These are phyloP conservation scores for Pachyseris speciosa DNA, from an alignment of 64 coral and sea anemone species.

Conservation along the genomic window DNA sequence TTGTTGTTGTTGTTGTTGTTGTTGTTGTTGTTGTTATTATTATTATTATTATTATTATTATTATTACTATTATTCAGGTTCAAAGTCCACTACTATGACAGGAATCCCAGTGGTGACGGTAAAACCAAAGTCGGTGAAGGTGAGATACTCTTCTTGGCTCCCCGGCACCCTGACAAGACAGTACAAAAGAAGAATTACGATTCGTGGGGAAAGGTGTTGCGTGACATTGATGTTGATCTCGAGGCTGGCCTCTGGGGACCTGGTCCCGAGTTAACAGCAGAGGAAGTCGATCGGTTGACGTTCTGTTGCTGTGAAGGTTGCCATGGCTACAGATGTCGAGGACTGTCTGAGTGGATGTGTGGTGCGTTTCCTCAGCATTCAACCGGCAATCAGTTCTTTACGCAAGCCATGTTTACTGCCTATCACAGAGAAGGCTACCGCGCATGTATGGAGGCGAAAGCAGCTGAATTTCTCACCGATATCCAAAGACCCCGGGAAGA, in stretches of 20 bases:
- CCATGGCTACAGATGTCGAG: constrained; percentile 13
- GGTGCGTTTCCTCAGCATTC: constrained; percentile 52
- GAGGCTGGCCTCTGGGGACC: constrained; percentile 40
- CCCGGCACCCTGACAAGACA: constrained; percentile 40
- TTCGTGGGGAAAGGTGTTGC: constrained; percentile 9
- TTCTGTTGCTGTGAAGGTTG: constrained; percentile 68
- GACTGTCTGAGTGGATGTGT: constrained; percentile 39
- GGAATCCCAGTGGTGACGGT: not conserved
- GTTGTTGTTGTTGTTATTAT: too few species aligned
- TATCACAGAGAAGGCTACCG: constrained; percentile 81
- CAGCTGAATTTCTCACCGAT: constrained; percentile 44
- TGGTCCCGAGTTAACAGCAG: constrained; percentile 14
- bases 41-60: too few species aligned
- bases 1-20: too few species aligned
- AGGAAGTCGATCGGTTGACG: constrained; percentile 51
- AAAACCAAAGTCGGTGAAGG: constrained; percentile 57
- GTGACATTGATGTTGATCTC: constrained; percentile 39
- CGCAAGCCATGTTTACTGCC: constrained; percentile 62
- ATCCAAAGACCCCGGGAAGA: not conserved
- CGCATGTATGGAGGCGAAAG: constrained; percentile 49
- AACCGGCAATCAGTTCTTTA: constrained; percentile 70
- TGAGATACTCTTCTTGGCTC: constrained; percentile 68
- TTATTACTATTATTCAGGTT: not conserved
- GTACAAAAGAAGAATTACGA: constrained; percentile 1
- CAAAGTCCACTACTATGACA: constrained; percentile 63